Evolutionary conservation across 2,797 vertebrate genomes (phyloP), one percentile per base, ranked within the genome.

Genomic region (Argentina silus): DNA sequence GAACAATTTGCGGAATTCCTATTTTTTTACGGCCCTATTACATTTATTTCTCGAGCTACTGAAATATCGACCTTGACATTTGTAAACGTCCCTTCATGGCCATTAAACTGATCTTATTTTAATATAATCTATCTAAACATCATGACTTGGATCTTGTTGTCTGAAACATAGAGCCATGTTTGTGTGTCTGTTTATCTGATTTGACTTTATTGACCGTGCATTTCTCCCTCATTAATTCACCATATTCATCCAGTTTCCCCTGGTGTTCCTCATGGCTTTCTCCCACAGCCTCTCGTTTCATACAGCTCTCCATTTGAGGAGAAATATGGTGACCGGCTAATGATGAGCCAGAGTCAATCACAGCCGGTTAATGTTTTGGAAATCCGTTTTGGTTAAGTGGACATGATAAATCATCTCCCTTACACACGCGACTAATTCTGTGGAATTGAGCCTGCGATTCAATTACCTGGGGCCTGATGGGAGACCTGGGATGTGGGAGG

Each of bases 331-430:
- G 84, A 83, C 76, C 78, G 70, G 69, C 77, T 88, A 86, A 88
- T 87, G 87, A 81, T 70, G 84, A 87, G 79, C 81, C 76, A 11
- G 67, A 88, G 81, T 86, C 83, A 84, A 84, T 88, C 82, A 53
- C 78, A 47, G n/a, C 42, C 9, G 82, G 83, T 85, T 85, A 6
- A n/a, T 89, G 88, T 89, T 90, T 92, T 89, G 88, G 76, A 88
- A 90, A 87, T 92, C 77, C 69, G 82, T 91, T 93, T 92, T 91
- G 83, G 80, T 89, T 91, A 91, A 89, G 86, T 90, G 92, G 90
- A 92, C 89, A 86, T 90, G 85, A 91, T 89, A 87, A 90, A 85
- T 92, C 88, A 91, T 88, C 90, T 90, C 83, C 89, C 81, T 91
- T 91, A 92, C 75, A 86, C 88, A 87, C 72, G 84, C 89, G 83